Conservation (phyloP, 2,797 vertebrate genomes). For the Euphonia xanthogaster region DNA sequence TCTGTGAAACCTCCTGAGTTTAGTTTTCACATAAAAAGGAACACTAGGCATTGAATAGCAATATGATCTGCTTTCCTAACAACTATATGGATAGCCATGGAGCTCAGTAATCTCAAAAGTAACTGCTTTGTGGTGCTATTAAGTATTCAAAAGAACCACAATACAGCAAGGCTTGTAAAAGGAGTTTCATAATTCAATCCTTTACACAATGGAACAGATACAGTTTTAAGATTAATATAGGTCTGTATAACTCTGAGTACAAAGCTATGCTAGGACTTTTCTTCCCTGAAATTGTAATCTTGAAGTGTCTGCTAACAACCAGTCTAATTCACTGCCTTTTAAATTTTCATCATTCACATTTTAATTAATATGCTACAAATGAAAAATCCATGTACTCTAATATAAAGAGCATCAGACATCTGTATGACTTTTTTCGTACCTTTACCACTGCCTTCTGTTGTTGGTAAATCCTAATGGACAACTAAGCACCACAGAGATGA, state of each 20-base stretch:
- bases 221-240: conserved; percentile 1
- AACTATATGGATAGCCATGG: neutral
- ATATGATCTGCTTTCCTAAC: neutral
- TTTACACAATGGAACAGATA: neutral
- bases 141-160: conserved; percentile 5
- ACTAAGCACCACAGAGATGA: neutral
- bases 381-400: neutral
- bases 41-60: neutral
- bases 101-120: neutral
- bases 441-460: neutral
- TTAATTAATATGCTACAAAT: neutral
- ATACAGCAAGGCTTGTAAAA: neutral
- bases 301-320: neutral
- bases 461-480: neutral
- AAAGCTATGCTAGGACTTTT: neutral
- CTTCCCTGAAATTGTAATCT: neutral
- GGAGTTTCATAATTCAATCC: conserved; percentile 3
- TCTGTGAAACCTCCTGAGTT: neutral
- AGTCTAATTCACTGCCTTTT: neutral
- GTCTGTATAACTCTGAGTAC: neutral
- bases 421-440: neutral
- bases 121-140: neutral
- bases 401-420: neutral
- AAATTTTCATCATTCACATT: neutral
- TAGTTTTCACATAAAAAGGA: neutral